These are phyloP conservation scores for Polypterus senegalus DNA, from an alignment of 2,113 vertebrate species.

Conservation along the genomic window DNA sequence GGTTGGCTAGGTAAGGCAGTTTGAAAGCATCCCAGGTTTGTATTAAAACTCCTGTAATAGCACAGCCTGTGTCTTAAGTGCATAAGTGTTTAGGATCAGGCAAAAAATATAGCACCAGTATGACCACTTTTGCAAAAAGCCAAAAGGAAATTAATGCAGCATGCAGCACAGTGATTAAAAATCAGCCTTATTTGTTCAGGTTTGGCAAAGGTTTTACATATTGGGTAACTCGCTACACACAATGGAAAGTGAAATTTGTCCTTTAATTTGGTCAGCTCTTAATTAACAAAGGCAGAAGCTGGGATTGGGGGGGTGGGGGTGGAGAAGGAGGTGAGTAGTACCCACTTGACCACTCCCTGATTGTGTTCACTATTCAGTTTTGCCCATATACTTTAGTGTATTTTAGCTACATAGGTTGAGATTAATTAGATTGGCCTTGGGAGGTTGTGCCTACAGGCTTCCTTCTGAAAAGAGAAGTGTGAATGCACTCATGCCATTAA, in stretches of 20 bases:
- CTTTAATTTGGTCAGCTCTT: conserved; percentile 42
- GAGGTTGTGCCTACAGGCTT: conserved; percentile 53
- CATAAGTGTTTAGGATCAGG: too few species aligned
- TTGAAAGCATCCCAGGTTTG: too few species aligned
- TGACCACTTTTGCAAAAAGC: too few species aligned
- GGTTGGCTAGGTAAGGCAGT: too few species aligned
- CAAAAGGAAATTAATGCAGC: conserved; percentile 20
- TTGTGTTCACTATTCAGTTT: conserved; percentile 34
- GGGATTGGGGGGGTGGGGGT: conserved; percentile 6
- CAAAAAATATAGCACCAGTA: too few species aligned
- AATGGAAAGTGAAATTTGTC: conserved; percentile 45
- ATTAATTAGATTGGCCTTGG: conserved; percentile 64
- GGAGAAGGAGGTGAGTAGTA: conserved; percentile 8
- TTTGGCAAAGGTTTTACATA: conserved; percentile 37
- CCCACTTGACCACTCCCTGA: conserved; percentile 34
- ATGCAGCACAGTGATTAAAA: conserved; percentile 45
- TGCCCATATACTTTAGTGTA: conserved; percentile 32
- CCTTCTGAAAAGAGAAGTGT: conserved; percentile 50
- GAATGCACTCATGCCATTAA: conserved; percentile 48
- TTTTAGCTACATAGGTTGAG: conserved; percentile 53
- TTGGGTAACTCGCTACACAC: conserved; percentile 40
- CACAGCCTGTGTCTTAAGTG: too few species aligned
- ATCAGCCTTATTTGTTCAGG: conserved; percentile 35
- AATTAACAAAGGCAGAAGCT: conserved; percentile 40
- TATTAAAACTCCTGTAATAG: too few species aligned